These are phyloP conservation scores for Drosophila kokeensis DNA, from an alignment of 2,888 invertebrate genomes.

Conservation along the genomic window DNA sequence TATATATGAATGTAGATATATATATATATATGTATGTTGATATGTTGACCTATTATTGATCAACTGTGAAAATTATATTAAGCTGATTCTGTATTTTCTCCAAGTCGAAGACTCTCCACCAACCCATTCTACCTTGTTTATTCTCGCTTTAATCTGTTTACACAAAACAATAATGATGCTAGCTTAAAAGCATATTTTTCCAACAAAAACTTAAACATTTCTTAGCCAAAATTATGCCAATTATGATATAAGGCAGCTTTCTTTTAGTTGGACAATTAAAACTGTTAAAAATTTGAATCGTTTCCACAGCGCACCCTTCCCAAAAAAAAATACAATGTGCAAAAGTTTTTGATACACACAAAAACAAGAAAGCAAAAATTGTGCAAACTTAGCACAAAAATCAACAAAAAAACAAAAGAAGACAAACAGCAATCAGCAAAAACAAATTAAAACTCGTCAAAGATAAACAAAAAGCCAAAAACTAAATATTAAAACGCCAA, in stretches of 20 bases:
- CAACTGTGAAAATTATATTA: too few relatives aligned
- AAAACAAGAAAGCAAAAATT: constrained; percentile 28
- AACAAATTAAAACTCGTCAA: constrained; percentile 52
- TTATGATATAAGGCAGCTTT: background rate
- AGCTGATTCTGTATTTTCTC: too few relatives aligned
- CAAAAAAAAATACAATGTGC: constrained; percentile 5
- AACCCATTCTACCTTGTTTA: background rate
- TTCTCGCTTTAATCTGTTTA: background rate
- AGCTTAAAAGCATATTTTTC: too few relatives aligned
- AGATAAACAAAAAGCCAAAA: constrained; percentile 34
- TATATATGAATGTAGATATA: too few relatives aligned
- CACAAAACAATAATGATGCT: background rate
- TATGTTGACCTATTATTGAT: too few relatives aligned
- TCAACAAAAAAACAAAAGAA: constrained; percentile 17
- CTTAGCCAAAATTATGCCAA: background rate
- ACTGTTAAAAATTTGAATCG: constrained; percentile 11
- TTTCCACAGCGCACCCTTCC: constrained; percentile 21
- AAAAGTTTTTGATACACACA: constrained; percentile 31
- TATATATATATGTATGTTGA: too few relatives aligned
- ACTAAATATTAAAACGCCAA: constrained; percentile 14
- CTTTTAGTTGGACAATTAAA: constrained; percentile 12
- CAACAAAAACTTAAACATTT: background rate
- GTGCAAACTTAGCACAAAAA: constrained; percentile 38
- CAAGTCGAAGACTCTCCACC: too few relatives aligned
- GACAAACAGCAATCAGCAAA: constrained; percentile 49